Evolutionary conservation across 1,140 invertebrate species (phyloP), one percentile per base, ranked within the genome.

Genomic region (Ips typographus): DNA sequence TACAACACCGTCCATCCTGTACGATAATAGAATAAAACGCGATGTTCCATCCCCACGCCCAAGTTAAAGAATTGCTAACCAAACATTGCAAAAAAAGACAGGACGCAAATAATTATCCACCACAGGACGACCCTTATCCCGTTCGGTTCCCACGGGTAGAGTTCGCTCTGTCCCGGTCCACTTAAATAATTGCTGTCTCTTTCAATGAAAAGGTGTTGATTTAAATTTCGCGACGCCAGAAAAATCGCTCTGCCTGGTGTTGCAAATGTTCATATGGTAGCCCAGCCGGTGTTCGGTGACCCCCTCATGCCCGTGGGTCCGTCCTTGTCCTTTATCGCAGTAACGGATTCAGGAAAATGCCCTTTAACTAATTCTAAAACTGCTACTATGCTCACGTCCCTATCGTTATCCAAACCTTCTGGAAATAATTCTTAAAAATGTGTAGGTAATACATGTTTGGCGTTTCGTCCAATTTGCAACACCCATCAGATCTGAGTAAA

Each of bases 151-250:
- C 68, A 70, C 68, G 68, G 62, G 68, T 64, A 51, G 55, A 43
- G 65, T 38, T 38, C 47, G 37, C 52, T 38, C 47, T 43, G 65
- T 43, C 41, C 68, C 52, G 60, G 60, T 43, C 44, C 65, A 67
- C 22, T 62, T 59, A 70, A 58, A 63, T 64, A 64, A 64, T 64
- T 64, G 68, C 60, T 70, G 68, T 70, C 68, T 70, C 47, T 68
- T 60, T 60, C 52, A 52, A 70, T 62, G 67, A 73, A 73, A 73
- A 73, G 74, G 70, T 73, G 72, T 73, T 73, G 72, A 73, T 73
- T 73, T 72, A 73, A 74, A 73, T 72, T 75, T 75, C 74, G 74
- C 74, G 71, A 75, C 65, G 67, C 65, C 65, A 67, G 56, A 67
- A 71, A 71, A 73, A 72, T 65, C 61, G 73, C 52, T 42, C 52